These are phyloP conservation scores for Drosophila kuntzei DNA, from an alignment of 2,888 invertebrate species.

Conservation along the genomic window DNA sequence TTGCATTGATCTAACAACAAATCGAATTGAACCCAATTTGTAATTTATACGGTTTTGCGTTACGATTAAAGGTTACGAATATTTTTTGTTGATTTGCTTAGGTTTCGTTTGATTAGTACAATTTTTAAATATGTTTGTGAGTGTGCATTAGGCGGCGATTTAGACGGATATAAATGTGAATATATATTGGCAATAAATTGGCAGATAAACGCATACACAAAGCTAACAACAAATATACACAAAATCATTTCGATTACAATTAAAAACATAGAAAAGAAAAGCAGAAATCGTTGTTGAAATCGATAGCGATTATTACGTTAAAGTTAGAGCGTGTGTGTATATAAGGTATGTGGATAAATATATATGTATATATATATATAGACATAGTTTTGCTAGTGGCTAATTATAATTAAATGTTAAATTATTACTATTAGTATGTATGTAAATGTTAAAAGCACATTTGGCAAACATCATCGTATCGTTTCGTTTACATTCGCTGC, in stretches of 20 bases:
- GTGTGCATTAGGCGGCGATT: slow-evolving; percentile 18
- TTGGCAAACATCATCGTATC: slow-evolving; percentile 76
- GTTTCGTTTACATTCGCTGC: slow-evolving; percentile 21
- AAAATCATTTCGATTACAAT: slow-evolving; percentile 22
- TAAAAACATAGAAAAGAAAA: slow-evolving; percentile 21
- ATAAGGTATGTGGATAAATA: slow-evolving; percentile 29
- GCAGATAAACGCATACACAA: slow-evolving; percentile 65
- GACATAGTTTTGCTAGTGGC: slow-evolving; percentile 70
- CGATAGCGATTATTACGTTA: slow-evolving; percentile 36
- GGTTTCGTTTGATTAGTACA: slow-evolving; percentile 48
- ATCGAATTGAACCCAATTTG: slow-evolving; percentile 47
- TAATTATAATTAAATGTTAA: slow-evolving; percentile 77
- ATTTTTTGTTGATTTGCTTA: slow-evolving; percentile 26
- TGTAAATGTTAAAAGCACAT: slow-evolving; percentile 84
- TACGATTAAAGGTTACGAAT: slow-evolving; percentile 38
- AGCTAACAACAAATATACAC: slow-evolving; percentile 59
- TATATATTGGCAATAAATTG: slow-evolving; percentile 81
- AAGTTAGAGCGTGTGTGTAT: slow-evolving; percentile 36
- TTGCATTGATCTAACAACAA: slow-evolving; percentile 75
- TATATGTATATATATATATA: slow-evolving; percentile 46
- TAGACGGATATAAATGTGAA: slow-evolving; percentile 15
- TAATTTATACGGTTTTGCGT: slow-evolving; percentile 31
- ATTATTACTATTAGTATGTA: slow-evolving; percentile 79
- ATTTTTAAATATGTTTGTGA: slow-evolving; percentile 11
- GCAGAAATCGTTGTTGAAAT: slow-evolving; percentile 18